phyloP scores from a whole-genome alignment of 2,113 vertebrate genomes.

The Eonycteris spelaea region DNA sequence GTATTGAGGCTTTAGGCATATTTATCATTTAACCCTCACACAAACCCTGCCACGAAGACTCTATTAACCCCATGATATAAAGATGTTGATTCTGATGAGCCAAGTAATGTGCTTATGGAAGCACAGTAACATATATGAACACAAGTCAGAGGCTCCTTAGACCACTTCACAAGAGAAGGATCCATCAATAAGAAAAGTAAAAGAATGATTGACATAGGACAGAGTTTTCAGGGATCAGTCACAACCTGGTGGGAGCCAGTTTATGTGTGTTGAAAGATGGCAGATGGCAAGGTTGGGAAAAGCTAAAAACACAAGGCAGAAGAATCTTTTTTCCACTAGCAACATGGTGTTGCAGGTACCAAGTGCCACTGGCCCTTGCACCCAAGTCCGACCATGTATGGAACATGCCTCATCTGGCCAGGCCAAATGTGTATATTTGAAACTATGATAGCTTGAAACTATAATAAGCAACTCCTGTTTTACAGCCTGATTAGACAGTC shows the following conservation, averaged over 20 bases:
- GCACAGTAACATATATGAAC: not conserved
- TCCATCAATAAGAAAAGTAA: not conserved
- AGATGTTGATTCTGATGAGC: not conserved
- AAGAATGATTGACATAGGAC: not conserved
- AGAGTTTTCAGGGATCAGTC: not conserved
- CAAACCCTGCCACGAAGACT: not conserved
- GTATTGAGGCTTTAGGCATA: not conserved
- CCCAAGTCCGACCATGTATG: accelerated
- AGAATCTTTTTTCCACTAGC: not conserved
- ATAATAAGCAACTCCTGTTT: not conserved
- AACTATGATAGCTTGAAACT: not conserved
- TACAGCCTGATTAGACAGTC: not conserved
- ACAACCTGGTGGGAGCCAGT: not conserved
- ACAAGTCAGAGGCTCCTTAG: not conserved
- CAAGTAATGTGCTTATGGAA: not conserved
- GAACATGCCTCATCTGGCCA: not conserved
- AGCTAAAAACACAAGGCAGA: not conserved
- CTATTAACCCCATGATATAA: not conserved
- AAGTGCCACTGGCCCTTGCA: not conserved
- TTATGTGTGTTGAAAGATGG: not conserved
- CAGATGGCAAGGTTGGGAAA: not conserved
- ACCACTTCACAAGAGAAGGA: not conserved
- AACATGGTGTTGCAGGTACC: accelerated
- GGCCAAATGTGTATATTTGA: not conserved
- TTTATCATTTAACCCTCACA: not conserved